A percentile compares a stretch with the other conserved stretches of the same genome.
These are phyloP conservation scores for Epizoanthus fatuus DNA, from an alignment of 92 coral and sea anemone species.

Conservation along the genomic window DNA sequence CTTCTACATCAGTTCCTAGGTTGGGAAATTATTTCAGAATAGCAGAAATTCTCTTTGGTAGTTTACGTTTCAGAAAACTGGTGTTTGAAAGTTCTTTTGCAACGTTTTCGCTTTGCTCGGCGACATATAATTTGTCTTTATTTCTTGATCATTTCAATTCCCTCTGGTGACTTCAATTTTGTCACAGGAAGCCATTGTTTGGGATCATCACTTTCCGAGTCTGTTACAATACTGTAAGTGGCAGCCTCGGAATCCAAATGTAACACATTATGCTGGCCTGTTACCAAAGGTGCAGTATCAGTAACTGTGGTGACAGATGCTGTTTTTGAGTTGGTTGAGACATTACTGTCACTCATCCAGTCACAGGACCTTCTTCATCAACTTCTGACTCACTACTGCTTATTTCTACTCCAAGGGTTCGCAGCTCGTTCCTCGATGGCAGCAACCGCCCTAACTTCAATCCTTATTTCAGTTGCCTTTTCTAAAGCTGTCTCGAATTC, in stretches of 20 bases:
- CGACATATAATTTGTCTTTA: constrained; percentile 28
- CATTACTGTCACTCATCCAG: constrained; percentile 58
- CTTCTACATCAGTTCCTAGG: constrained; percentile 35
- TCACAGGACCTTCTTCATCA: constrained; percentile 40
- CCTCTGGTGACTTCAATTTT: constrained; percentile 45
- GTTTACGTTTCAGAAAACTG: constrained; percentile 39
- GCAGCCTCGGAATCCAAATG: too few species aligned
- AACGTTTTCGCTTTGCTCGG: constrained; percentile 31
- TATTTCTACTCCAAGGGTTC: constrained; percentile 56
- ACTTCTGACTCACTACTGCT: constrained; percentile 60
- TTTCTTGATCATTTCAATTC: constrained; percentile 51
- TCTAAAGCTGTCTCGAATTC: constrained; percentile 40
- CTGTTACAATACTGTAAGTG: constrained; percentile 10
- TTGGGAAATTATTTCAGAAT: constrained; percentile 42
- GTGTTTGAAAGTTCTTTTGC: constrained; percentile 51
- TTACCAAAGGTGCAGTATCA: background rate
- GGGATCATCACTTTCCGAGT: constrained; percentile 57
- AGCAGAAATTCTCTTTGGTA: constrained; percentile 48
- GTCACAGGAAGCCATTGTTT: constrained; percentile 46
- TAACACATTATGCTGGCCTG: too few species aligned
- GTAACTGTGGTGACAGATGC: background rate
- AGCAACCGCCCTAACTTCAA: constrained; percentile 58
- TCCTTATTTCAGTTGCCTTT: constrained; percentile 32
- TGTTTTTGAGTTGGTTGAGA: background rate
- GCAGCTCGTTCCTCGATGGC: constrained; percentile 50